Base-by-base conservation (phyloP, 1,140 invertebrate genomes). In the Ladona fulva region DNA sequence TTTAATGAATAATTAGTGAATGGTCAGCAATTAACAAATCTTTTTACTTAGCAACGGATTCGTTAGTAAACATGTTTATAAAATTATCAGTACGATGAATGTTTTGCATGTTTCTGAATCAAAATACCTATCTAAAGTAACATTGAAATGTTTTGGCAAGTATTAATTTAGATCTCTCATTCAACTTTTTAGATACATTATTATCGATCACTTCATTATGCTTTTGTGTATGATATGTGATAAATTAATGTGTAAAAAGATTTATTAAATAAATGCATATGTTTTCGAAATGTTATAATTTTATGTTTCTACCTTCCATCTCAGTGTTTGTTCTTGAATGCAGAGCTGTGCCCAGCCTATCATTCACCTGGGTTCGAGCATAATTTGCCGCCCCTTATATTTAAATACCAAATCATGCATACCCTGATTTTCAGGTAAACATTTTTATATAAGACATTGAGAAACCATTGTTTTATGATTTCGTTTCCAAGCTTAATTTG, bases 191-290 rank as follows among this genome's bases (percentile, higher is more conserved):
- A 66, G 52, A 66, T 66, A 66, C 52, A 66, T 66, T 66, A 66
- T 66, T 12, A 66, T 66, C n/a, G 14, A 66, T 66, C 52, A 66
- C 3, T 66, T 66, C n/a, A 66, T 12, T 66, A 66, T 66, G 52
- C 52, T 66, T 66, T 66, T 66, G 52, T 66, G 52, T 66, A 66
- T 22, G 16, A 66, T 66, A 66, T 66, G 52, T 66, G 52, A 66
- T 66, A 66, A 66, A 16, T 66, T 66, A 66, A 66, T 66, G 52
- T 66, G 52, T 66, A 66, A 66, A 66, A 66, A 66, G 52, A 66
- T 66, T 66, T 66, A 66, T 66, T 66, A 66, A 66, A 66, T 66
- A 66, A 66, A 66, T 66, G 3, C 52, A 66, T 66, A 66, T 66
- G 52, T 66, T 66, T 66, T 66, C 44, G n/a, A 66, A 66, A 8